Conservation (phyloP, 1,140 invertebrate genomes). For the Drosophila pandora region DNA sequence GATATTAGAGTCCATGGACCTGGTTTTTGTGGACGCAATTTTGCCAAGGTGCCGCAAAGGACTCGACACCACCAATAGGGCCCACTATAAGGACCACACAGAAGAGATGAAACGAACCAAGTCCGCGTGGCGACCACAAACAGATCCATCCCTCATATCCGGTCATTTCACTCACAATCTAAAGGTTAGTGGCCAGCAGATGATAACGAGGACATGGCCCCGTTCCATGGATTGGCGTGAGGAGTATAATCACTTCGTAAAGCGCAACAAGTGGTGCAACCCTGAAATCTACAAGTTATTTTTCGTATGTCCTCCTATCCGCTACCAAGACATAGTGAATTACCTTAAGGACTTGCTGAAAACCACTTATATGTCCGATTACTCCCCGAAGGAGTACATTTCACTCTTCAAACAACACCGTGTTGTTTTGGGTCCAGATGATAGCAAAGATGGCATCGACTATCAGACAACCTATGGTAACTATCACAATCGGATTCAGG, state of each 20-base stretch:
- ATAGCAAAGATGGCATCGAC: conserved; percentile 6
- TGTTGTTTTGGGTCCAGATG: not conserved
- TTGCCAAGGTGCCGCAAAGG: conserved; percentile 29
- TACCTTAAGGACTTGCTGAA: conserved; percentile 47
- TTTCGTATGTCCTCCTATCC: conserved; percentile 53
- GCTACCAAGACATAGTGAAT: conserved; percentile 29
- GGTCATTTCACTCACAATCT: conserved; percentile 63
- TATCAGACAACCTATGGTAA: conserved; percentile 68
- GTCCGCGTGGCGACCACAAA: conserved; percentile 27
- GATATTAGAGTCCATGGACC: conserved; percentile 20
- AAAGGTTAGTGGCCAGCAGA: conserved; percentile 33
- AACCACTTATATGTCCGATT: conserved; percentile 57
- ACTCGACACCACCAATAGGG: conserved; percentile 27
- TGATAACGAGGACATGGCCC: conserved; percentile 57
- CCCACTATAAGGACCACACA: conserved; percentile 40
- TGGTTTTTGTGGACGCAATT: conserved; percentile 33
- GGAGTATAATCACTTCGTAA: conserved; percentile 59
- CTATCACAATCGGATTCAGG: conserved; percentile 58
- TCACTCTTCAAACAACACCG: conserved; percentile 37
- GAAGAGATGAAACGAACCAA: conserved; percentile 1
- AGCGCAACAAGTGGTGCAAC: conserved; percentile 65
- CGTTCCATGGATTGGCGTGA: conserved; percentile 64
- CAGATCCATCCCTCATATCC: conserved; percentile 48
- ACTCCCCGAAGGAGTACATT: conserved; percentile 47
- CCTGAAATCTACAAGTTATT: conserved; percentile 60